Conservation (phyloP, 2,113 vertebrate genomes). For the Nematolebias whitei region DNA sequence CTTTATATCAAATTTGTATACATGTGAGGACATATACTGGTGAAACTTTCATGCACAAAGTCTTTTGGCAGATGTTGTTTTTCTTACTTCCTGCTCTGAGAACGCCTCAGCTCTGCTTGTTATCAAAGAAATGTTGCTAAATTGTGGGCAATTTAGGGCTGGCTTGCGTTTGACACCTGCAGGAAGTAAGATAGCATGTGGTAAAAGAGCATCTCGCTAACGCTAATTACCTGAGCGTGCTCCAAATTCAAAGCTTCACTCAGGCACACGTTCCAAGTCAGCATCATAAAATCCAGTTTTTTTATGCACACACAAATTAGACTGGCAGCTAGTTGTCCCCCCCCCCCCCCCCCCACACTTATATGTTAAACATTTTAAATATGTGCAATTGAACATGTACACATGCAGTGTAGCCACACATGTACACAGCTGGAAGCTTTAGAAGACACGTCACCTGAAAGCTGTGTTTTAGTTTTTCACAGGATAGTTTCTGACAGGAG, state of each 20-base stretch:
- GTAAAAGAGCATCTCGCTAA: slow-evolving; percentile 44
- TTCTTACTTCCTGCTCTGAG: not conserved
- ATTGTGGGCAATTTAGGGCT: slow-evolving; percentile 43
- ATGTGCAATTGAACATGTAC: slow-evolving; percentile 2
- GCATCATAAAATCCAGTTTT: slow-evolving; percentile 45
- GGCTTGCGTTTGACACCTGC: slow-evolving; percentile 55
- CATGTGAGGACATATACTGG: slow-evolving; percentile 21
- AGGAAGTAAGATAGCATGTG: slow-evolving; percentile 50
- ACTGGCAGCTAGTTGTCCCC: slow-evolving; percentile 6
- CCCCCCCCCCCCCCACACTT: no score
- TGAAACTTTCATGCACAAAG: slow-evolving; percentile 22
- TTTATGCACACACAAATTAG: slow-evolving; percentile 9
- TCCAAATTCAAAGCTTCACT: slow-evolving; percentile 56
- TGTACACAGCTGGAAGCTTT: slow-evolving; percentile 3
- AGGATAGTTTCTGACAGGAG: slow-evolving; percentile 10
- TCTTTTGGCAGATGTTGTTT: slow-evolving; percentile 16
- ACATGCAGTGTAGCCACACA: not conserved
- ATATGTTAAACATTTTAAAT: not conserved
- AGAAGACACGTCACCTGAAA: slow-evolving; percentile 15
- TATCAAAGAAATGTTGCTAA: slow-evolving; percentile 26
- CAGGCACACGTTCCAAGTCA: slow-evolving; percentile 39
- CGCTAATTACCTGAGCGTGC: slow-evolving; percentile 57
- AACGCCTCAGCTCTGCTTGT: slow-evolving; percentile 19
- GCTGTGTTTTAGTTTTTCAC: slow-evolving; percentile 18
- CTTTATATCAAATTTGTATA: slow-evolving; percentile 21